Percentiles rank a stretch among this genome's conserved stretches.
phyloP scores from a whole-genome alignment of 2,113 vertebrate genomes.

The Chloroceryle aenea region DNA sequence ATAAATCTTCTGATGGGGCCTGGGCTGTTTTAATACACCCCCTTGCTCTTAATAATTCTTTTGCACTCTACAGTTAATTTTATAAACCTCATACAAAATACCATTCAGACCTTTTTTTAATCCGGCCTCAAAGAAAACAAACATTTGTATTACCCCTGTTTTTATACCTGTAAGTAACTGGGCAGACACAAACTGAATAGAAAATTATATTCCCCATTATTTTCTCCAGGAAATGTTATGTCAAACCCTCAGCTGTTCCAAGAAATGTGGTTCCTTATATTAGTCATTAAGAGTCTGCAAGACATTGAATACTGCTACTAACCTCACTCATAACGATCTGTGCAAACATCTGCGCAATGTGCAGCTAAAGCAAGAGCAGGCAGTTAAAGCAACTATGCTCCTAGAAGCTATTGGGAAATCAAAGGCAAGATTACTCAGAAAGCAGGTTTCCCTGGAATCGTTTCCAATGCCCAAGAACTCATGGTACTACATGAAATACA shows the following conservation, averaged over 20 bases:
- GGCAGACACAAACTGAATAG: neutral
- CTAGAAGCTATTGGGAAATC: neutral
- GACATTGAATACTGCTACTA: neutral
- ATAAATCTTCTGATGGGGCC: neutral
- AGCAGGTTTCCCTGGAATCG: neutral
- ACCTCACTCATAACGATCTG: neutral
- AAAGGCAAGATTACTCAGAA: neutral
- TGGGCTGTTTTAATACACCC: neutral
- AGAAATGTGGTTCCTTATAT: neutral
- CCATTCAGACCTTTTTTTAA: neutral
- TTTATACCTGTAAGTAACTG: neutral
- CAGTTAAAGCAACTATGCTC: neutral
- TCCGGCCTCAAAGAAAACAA: neutral
- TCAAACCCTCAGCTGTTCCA: neutral
- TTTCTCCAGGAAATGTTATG: neutral
- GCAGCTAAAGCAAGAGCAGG: neutral
- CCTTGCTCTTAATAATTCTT: neutral
- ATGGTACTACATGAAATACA: fast-evolving
- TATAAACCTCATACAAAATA: neutral
- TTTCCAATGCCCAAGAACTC: neutral
- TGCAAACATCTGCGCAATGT: fast-evolving
- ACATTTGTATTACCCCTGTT: neutral
- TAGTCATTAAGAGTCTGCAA: neutral
- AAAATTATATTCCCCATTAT: neutral
- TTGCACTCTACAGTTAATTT: neutral